These are phyloP conservation scores for Catocala fraxini DNA, from an alignment of 2,888 invertebrate genomes.

Conservation along the genomic window DNA sequence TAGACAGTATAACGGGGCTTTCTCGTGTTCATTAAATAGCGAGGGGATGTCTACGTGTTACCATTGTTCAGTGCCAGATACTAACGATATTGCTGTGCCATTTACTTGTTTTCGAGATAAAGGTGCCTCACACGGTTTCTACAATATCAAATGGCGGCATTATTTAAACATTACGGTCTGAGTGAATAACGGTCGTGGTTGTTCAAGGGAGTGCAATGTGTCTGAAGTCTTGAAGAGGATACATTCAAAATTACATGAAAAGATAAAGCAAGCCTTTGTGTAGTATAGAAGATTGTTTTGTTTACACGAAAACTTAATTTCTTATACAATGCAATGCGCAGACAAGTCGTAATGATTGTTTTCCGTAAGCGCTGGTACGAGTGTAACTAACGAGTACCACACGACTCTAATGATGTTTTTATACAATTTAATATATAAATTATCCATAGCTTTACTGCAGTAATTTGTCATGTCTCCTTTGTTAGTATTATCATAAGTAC, in stretches of 20 bases:
- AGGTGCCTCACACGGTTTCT: constrained; percentile 62
- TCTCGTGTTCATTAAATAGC: constrained; percentile 67
- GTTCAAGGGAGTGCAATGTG: constrained; percentile 31
- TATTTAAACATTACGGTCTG: constrained; percentile 55
- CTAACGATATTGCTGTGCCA: constrained; percentile 73
- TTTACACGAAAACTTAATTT: constrained; percentile 29
- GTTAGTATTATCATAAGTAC: background rate
- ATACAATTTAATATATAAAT: constrained; percentile 3
- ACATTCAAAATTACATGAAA: constrained; percentile 38
- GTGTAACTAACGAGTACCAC: constrained; percentile 6
- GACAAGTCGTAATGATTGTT: constrained; percentile 22
- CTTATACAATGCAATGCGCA: constrained; percentile 14
- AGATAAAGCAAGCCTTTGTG: constrained; percentile 33
- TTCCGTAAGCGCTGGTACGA: constrained; percentile 3
- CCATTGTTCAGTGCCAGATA: constrained; percentile 71
- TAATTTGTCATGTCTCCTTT: background rate
- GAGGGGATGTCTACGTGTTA: constrained; percentile 61
- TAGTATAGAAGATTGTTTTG: constrained; percentile 24
- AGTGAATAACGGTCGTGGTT: constrained; percentile 42
- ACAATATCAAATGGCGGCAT: constrained; percentile 63
- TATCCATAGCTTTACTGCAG: background rate
- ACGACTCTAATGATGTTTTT: constrained; percentile 4
- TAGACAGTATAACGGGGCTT: constrained; percentile 54
- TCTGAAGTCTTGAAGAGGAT: constrained; percentile 35
- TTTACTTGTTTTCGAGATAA: constrained; percentile 73